phyloP scores from a whole-genome alignment of 1,140 invertebrate genomes.

The Cephus cinctus region DNA sequence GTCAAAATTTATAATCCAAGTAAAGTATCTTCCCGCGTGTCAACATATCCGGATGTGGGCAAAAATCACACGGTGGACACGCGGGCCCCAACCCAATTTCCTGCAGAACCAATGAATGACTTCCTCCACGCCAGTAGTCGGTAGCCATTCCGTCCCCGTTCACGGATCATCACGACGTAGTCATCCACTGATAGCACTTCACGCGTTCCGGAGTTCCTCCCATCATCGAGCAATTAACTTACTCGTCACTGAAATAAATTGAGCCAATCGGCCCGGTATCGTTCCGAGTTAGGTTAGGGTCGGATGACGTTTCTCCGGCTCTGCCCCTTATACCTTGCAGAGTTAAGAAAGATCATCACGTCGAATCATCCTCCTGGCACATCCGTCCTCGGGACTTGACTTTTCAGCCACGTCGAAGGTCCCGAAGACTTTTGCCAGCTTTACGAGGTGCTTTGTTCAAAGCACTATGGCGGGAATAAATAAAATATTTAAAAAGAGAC shows the following conservation, averaged over 20 bases:
- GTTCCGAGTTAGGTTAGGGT: background rate
- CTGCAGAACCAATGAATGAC: slow-evolving; percentile 34
- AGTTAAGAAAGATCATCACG: background rate
- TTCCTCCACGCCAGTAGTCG: slow-evolving; percentile 32
- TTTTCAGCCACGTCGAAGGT: too few species aligned
- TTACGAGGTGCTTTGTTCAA: too few species aligned
- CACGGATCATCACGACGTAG: slow-evolving; percentile 7
- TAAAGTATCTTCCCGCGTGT: too few species aligned
- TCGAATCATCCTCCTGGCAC: background rate
- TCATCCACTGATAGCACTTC: slow-evolving; percentile 11
- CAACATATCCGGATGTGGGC: too few species aligned
- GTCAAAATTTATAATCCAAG: too few species aligned
- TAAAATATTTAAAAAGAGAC: too few species aligned
- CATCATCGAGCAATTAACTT: slow-evolving; percentile 20
- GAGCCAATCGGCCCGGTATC: slow-evolving; percentile 12
- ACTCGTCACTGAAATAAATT: slow-evolving; percentile 23
- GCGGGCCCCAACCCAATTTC: slow-evolving; percentile 31
- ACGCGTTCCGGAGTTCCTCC: slow-evolving; percentile 18
- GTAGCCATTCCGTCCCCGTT: slow-evolving; percentile 11
- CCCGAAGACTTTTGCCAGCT: too few species aligned
- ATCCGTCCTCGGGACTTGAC: too few species aligned
- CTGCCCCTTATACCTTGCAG: background rate
- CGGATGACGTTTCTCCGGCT: background rate
- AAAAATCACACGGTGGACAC: too few species aligned
- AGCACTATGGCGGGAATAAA: too few species aligned